Conservation (phyloP, 2,113 vertebrate genomes). For the Mystacornis crossleyi region DNA sequence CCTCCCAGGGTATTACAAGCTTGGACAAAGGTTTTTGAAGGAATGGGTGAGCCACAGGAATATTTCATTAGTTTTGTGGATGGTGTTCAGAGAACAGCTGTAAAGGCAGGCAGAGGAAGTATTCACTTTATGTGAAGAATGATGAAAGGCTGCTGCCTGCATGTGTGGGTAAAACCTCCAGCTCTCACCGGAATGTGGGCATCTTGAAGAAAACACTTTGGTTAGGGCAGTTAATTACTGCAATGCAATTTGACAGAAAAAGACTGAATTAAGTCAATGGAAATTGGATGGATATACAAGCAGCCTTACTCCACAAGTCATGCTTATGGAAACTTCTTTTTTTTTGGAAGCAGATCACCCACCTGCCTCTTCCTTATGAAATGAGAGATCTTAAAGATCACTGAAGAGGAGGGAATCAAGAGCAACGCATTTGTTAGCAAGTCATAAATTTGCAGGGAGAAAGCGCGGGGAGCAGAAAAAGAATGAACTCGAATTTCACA, state of each 20-base stretch:
- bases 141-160: background rate
- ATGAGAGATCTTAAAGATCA: constrained; percentile 59
- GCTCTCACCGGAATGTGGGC: background rate
- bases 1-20: background rate
- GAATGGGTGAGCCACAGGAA: background rate
- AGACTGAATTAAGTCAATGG: background rate
- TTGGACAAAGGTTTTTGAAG: background rate
- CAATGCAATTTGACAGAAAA: background rate
- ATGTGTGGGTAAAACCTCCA: background rate
- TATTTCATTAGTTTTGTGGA: background rate
- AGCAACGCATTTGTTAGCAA: constrained; percentile 57
- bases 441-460: constrained; percentile 65
- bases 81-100: background rate
- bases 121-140: background rate
- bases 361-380: constrained; percentile 48
- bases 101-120: background rate
- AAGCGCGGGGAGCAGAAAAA: constrained; percentile 35
- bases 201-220: constrained; percentile 3
- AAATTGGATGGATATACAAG: background rate
- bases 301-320: constrained; percentile 19
- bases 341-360: constrained; percentile 43
- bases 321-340: background rate
- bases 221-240: background rate
- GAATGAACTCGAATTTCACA: constrained; percentile 45
- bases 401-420: constrained; percentile 65